These are phyloP conservation scores for Megalonaias nervosa DNA, from an alignment of 1,140 invertebrate species.

Conservation along the genomic window DNA sequence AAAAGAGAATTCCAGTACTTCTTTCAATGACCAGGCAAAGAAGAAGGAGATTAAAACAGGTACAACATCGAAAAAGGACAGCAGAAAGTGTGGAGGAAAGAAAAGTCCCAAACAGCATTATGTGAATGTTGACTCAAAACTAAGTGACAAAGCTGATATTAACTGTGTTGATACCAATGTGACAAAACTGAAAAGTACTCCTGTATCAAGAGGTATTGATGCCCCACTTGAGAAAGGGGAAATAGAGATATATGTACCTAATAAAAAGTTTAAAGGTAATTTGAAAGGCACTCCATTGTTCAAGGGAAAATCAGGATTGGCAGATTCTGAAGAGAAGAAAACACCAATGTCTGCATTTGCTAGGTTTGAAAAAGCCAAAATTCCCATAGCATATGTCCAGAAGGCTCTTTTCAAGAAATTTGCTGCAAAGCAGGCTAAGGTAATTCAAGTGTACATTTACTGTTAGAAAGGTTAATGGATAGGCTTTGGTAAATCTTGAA, in stretches of 20 bases:
- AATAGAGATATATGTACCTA: slow-evolving; percentile 26
- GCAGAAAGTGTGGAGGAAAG: not conserved
- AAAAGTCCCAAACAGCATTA: not conserved
- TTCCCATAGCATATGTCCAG: not conserved
- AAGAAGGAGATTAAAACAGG: no score
- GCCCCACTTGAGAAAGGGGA: slow-evolving; percentile 7
- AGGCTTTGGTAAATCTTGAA: no score
- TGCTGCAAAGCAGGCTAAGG: not conserved
- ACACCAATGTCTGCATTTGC: slow-evolving; percentile 36
- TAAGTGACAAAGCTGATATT: no score
- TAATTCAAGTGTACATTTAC: not conserved
- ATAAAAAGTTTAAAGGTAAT: slow-evolving; percentile 33
- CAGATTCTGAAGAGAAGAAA: slow-evolving; percentile 32
- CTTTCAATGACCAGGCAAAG: no score
- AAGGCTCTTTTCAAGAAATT: not conserved
- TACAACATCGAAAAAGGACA: not conserved
- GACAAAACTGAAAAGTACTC: no score
- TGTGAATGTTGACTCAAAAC: no score
- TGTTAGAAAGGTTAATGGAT: not conserved
- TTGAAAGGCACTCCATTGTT: not conserved
- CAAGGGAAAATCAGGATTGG: slow-evolving; percentile 20
- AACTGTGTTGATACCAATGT: no score
- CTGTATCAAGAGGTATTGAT: no score
- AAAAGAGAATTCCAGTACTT: no score
- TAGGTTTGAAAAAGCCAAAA: not conserved